Percentiles rank a stretch among this genome's conserved stretches.
phyloP scores from a whole-genome alignment of 2,888 invertebrate species.

The Nemotelus pantherinus region DNA sequence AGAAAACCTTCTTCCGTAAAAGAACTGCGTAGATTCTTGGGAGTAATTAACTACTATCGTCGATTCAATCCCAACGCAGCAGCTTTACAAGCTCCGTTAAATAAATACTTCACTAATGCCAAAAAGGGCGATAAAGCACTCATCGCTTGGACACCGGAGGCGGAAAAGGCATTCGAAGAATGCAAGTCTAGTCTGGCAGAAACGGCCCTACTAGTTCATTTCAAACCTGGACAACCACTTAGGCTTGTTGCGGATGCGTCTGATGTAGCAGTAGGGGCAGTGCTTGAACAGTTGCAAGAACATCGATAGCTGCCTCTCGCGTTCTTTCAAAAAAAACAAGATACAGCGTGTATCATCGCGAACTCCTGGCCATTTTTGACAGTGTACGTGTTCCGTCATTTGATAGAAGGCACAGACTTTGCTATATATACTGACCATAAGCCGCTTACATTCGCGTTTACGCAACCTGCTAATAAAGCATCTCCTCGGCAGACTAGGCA shows the following conservation, averaged over 20 bases:
- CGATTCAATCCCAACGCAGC: neutral
- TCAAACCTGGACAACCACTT: neutral
- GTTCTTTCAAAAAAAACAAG: neutral
- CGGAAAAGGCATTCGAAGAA: neutral
- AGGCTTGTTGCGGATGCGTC: neutral
- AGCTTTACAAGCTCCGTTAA: neutral
- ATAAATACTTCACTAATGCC: neutral
- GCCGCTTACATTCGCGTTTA: neutral
- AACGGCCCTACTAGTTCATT: neutral
- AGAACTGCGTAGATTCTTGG: constrained; percentile 1
- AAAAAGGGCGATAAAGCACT: neutral
- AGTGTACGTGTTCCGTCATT: neutral
- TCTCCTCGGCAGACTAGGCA: neutral
- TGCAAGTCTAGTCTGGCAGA: neutral
- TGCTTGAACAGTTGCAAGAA: neutral
- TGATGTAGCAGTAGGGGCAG: neutral
- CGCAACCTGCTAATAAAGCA: neutral
- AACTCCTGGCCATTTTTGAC: neutral
- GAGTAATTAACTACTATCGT: neutral
- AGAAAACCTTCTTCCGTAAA: neutral
- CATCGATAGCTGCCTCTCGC: neutral
- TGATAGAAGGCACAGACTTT: neutral
- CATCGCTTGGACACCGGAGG: neutral
- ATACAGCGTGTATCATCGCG: neutral
- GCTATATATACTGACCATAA: too few species aligned